Conservation (phyloP, 2,888 invertebrate species). For the Chrysolina americana region DNA sequence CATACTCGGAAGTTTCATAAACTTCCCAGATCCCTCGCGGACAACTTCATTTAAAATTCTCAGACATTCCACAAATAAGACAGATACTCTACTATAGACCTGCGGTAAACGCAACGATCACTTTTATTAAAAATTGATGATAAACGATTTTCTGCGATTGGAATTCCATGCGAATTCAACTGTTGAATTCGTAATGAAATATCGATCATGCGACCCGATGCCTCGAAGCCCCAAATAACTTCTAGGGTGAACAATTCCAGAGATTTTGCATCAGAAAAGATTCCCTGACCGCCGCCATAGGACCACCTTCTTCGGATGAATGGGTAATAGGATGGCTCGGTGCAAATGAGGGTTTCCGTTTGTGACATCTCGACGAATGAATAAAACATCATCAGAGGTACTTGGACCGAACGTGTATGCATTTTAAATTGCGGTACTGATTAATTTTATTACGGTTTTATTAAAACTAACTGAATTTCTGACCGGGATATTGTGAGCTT, state of each 20-base stretch:
- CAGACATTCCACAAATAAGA: background rate
- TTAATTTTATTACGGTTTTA: too few species aligned
- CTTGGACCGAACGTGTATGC: too few species aligned
- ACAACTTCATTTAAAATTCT: background rate
- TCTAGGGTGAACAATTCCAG: background rate
- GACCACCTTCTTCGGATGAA: background rate
- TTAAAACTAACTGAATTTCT: too few species aligned
- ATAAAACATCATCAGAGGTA: too few species aligned
- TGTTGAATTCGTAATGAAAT: conserved; percentile 35
- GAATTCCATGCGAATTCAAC: conserved; percentile 27
- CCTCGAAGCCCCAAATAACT: conserved; percentile 18
- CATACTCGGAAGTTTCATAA: too few species aligned
- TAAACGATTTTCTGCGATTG: conserved; percentile 20
- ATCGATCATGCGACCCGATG: conserved; percentile 28
- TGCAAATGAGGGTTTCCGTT: background rate
- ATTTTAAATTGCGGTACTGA: too few species aligned
- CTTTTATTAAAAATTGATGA: conserved; percentile 25
- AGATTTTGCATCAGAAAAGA: background rate
- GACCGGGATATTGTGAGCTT: too few species aligned
- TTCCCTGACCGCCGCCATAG: background rate
- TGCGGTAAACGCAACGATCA: background rate
- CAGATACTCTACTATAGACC: background rate
- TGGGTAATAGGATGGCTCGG: background rate
- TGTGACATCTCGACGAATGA: background rate
- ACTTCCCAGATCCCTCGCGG: too few species aligned